Percentiles rank a stretch among this genome's conserved stretches.
Conservation (phyloP, 2,113 vertebrate species). For the Anguilla rostrata region DNA sequence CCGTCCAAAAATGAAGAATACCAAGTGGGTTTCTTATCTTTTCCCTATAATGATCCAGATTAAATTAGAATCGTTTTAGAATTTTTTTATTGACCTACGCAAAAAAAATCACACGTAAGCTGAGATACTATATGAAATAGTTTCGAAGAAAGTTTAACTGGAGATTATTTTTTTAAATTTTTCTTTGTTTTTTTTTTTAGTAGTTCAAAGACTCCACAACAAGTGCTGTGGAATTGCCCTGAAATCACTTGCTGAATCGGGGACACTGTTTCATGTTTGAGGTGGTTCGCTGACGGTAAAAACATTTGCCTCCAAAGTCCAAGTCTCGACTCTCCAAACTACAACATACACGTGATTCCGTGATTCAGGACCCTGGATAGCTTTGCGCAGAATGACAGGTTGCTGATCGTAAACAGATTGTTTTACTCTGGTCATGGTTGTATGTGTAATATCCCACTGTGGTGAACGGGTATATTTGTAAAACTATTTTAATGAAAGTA, state of each 20-base stretch:
- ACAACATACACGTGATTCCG: background rate
- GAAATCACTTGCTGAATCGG: no score
- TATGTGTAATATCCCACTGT: background rate
- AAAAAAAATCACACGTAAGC: no score
- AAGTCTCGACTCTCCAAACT: background rate
- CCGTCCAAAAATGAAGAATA: background rate
- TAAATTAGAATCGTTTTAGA: no score
- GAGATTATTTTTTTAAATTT: no score
- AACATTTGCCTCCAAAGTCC: background rate
- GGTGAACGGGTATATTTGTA: background rate
- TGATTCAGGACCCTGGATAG: slow-evolving; percentile 7
- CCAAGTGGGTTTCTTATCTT: no score
- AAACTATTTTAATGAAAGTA: background rate
- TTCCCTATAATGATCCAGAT: background rate
- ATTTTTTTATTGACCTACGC: no score
- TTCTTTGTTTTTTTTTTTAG: no score
- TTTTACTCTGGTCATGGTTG: background rate
- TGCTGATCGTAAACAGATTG: background rate
- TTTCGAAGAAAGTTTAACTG: no score
- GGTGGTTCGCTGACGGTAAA: background rate
- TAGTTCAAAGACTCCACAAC: no score
- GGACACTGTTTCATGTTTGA: background rate
- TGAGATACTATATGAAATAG: no score
- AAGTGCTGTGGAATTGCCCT: no score
- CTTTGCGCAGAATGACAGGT: background rate